A percentile compares a stretch with the other conserved stretches of the same genome.
phyloP scores from a whole-genome alignment of 2,797 vertebrate genomes.

The Ciconia nigra region DNA sequence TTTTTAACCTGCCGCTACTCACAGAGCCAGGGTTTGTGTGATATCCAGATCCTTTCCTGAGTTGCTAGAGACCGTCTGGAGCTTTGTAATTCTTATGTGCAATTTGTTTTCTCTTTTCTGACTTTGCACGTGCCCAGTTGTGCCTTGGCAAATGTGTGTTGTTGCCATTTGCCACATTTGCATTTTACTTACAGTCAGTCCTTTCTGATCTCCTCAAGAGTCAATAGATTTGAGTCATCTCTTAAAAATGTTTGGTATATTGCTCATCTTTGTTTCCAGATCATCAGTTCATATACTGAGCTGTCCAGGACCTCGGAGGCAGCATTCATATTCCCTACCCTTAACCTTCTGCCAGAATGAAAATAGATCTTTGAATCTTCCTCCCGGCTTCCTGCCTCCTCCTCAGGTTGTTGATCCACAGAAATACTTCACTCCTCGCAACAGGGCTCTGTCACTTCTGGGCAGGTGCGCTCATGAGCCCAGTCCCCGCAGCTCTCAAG shows the following conservation, averaged over 20 bases:
- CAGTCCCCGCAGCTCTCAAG: neutral
- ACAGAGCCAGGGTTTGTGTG: neutral
- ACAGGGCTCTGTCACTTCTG: neutral
- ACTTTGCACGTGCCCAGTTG: neutral
- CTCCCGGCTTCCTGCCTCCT: neutral
- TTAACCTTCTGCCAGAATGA: conserved; percentile 15
- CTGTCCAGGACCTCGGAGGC: neutral
- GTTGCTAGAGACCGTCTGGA: neutral
- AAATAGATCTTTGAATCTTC: neutral
- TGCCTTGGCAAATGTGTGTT: neutral
- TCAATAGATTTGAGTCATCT: conserved; percentile 5
- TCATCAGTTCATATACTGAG: neutral
- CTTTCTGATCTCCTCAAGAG: neutral
- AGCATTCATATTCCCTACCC: neutral
- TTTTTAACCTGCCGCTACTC: conserved; percentile 5
- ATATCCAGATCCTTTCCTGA: neutral
- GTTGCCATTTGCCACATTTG: neutral
- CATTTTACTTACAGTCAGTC: neutral
- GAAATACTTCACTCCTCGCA: neutral
- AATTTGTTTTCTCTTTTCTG: neutral
- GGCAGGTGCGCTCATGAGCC: neutral
- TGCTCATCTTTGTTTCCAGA: conserved; percentile 21
- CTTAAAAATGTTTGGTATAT: neutral
- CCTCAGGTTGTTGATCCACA: neutral
- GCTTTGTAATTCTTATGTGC: neutral